A percentile compares a stretch with the other conserved stretches of the same genome.
Evolutionary conservation across 2,888 invertebrate species (phyloP).

Genomic region (Itoplectis maculator): DNA sequence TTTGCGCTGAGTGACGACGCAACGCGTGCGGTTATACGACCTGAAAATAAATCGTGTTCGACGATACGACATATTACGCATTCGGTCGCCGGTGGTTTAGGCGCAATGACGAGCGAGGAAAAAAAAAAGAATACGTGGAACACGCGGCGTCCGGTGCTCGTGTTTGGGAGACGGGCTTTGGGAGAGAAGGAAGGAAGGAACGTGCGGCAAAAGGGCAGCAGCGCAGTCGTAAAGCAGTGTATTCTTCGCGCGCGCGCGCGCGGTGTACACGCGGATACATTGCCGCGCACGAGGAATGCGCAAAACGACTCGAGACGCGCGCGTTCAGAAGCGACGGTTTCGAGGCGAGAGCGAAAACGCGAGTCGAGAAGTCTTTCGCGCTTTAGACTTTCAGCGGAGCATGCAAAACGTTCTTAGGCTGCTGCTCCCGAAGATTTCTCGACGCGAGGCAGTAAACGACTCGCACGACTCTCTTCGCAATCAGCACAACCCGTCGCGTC

Average conservation of each 20-base stretch:
- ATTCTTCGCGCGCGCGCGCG: too few relatives aligned
- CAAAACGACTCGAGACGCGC: conserved; percentile 18
- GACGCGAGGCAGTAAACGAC: conserved; percentile 19
- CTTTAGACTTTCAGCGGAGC: conserved; percentile 4
- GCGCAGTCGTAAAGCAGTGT: conserved; percentile 50
- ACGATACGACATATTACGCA: conserved; percentile 9
- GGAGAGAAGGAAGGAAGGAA: not conserved
- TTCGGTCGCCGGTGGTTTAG: not conserved
- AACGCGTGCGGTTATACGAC: conserved; percentile 26
- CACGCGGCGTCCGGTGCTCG: conserved; percentile 20
- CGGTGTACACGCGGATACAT: not conserved
- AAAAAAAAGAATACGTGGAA: conserved; percentile 48
- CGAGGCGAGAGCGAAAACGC: too few relatives aligned
- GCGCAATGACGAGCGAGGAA: not conserved
- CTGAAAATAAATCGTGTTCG: conserved; percentile 30
- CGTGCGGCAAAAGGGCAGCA: not conserved
- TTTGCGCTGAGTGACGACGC: not conserved
- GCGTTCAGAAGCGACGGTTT: conserved; percentile 22
- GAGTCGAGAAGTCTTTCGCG: conserved; percentile 4
- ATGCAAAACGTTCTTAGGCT: conserved; percentile 35
- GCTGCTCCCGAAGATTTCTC: conserved; percentile 13
- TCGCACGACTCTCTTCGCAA: conserved; percentile 11
- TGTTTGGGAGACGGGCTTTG: conserved; percentile 40
- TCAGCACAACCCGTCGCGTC: not conserved
- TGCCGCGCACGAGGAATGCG: not conserved